Base-by-base conservation (phyloP, 1,140 invertebrate species). In the Anadara kagoshimensis region DNA sequence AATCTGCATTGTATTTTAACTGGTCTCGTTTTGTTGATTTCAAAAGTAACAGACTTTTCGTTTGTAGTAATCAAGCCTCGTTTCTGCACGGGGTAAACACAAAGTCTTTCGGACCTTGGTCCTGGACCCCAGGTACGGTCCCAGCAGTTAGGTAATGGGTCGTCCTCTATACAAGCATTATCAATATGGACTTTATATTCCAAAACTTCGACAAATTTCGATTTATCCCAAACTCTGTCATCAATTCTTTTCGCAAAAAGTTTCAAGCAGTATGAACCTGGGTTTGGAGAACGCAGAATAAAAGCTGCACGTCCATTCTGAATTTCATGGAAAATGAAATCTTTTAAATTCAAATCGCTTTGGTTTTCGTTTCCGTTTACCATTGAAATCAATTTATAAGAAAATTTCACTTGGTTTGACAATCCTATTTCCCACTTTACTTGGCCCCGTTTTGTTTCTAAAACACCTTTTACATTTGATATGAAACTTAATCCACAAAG, bases 121-220 rank as follows among this genome's bases (percentile, higher is more conserved):
- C 86, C 86, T 12, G 88, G 87, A 43, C 89, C 89, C 89, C 89
- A 90, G 53, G 83, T 86, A 11, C 82, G 82, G 79, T 90, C 72
- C 66, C 65, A 74, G 49, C 72, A 74, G 16, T 22, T 41, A 1
- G 72, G 72, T 14, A 74, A 51, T 24, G 72, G 72, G 53, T 74
- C 72, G 47, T 74, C 72, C 43, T 74, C 72, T 43, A 74, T 75
- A 26, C 73, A 66, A 4, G 73, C 16, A 18, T 45, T 65, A 29
- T 65, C 65, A 51, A 70, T 75, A 20, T 69, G 67, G 3, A 89
- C 86, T 68, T 87, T 88, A 77, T 88, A 89, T 69, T 89, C 87
- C 65, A 86, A 83, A 5, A 87, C 86, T 43, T 88, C 88, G 41
- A 64, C 45, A 51, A 69, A 63, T 22, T 62, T 59, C n/a, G 49